phyloP scores from a whole-genome alignment of 2,797 vertebrate genomes.

The Helarctos malayanus region DNA sequence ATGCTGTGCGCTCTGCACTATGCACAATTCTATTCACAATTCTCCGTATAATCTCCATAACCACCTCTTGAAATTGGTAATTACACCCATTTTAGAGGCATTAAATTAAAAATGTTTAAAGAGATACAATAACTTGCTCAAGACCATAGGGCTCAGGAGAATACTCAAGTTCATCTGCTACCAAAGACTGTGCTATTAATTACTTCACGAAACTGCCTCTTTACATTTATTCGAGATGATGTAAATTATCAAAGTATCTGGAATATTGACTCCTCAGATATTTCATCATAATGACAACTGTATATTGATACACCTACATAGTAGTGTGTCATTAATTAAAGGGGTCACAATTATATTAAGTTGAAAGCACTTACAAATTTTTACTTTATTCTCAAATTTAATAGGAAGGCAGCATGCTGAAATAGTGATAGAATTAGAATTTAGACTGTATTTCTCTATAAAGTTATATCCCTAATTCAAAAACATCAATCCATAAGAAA shows the following conservation, averaged over 20 bases:
- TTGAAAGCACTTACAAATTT: background rate
- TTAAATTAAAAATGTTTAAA: background rate
- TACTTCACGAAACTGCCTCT: background rate
- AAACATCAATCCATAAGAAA: background rate
- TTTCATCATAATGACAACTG: background rate
- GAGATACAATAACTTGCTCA: background rate
- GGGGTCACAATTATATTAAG: background rate
- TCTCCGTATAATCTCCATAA: background rate
- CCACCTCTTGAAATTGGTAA: background rate
- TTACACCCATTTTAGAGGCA: background rate
- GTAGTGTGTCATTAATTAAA: background rate
- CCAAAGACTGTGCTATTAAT: background rate
- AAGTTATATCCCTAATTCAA: background rate
- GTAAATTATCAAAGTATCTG: background rate
- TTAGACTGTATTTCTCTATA: background rate
- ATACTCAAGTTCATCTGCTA: background rate
- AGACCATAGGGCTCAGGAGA: background rate
- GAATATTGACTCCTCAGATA: background rate
- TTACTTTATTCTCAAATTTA: background rate
- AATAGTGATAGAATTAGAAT: slow-evolving; percentile 6
- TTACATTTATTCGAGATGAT: background rate
- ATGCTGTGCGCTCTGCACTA: background rate
- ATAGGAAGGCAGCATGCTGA: background rate
- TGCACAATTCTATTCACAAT: background rate
- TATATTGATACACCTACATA: background rate